Evolutionary conservation across 2,888 invertebrate genomes (phyloP), one percentile per base, ranked within the genome.

Genomic region (Acanthosepion lycidas): DNA sequence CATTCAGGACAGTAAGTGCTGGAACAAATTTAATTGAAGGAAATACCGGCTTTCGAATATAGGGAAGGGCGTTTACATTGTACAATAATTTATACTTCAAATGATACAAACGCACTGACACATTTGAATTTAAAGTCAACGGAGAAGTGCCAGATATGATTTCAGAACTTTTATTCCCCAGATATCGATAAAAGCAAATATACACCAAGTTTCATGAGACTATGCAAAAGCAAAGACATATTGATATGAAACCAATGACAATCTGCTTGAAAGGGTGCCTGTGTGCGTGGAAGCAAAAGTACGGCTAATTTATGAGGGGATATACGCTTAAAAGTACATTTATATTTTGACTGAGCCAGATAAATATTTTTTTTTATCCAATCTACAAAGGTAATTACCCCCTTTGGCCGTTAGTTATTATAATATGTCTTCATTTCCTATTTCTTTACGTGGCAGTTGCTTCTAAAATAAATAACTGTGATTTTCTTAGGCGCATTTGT

Each of bases 171-270:
- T 78, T 78, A 78, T 78, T 78, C 78, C 78, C 78, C 9, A 78
- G 78, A 78, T 78, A 78, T 78, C 78, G 78, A 78, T 78, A 78
- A 33, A 78, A n/a, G 33, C 18, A n/a, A 78, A 78, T n/a, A 78
- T 78, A 15, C 12, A 18, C 15, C 5, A 1, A n/a, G 23, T 78
- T 78, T 78, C n/a, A 33, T 78, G 78, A 12, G n/a, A 78, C 78
- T n/a, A 33, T 78, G 78, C 78, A 78, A 78, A 78, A 78, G n/a
- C 33, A n/a, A 78, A 78, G 78, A 78, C n/a, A 78, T 78, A 78
- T 78, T 78, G 78, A 78, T 78, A 78, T 33, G 78, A n/a, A n/a
- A 33, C 78, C n/a, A 78, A 78, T n/a, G 78, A n/a, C 33, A 78
- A 9, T n/a, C n/a, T n/a, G 12, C 0, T n/a, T 33, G 64, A 12